A percentile compares a stretch with the other conserved stretches of the same genome.
phyloP scores from a whole-genome alignment of 2,888 invertebrate genomes.

The Magallana nippona region DNA sequence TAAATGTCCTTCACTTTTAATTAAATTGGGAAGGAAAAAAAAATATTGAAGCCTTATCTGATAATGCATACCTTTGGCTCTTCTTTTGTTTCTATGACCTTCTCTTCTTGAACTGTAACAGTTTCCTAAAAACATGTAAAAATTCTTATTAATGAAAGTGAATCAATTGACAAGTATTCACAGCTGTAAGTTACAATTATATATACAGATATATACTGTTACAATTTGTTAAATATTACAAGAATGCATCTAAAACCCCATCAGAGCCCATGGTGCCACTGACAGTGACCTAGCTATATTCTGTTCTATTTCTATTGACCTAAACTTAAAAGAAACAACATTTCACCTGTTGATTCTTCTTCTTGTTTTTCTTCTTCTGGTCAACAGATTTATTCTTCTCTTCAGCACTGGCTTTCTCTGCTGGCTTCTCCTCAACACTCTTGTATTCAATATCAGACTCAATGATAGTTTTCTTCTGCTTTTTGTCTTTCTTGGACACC shows the following conservation, averaged over 20 bases:
- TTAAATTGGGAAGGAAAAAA: too few relatives aligned
- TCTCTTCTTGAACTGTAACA: constrained; percentile 4
- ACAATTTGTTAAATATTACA: too few relatives aligned
- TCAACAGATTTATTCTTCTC: constrained; percentile 25
- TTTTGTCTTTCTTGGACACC: constrained; percentile 67
- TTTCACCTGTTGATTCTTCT: constrained; percentile 38
- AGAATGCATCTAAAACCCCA: too few relatives aligned
- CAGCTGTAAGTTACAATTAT: background rate
- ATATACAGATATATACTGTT: background rate
- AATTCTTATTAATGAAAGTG: too few relatives aligned
- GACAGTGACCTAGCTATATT: too few relatives aligned
- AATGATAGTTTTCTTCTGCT: constrained; percentile 63
- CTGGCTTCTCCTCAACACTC: constrained; percentile 25
- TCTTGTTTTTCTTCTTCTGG: constrained; percentile 57
- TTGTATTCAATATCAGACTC: constrained; percentile 48
- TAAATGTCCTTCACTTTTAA: too few relatives aligned
- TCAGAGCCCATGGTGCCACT: too few relatives aligned
- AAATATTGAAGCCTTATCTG: too few relatives aligned
- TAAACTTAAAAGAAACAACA: background rate
- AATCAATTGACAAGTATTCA: too few relatives aligned
- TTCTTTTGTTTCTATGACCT: background rate
- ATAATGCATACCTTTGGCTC: background rate
- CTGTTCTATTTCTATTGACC: too few relatives aligned
- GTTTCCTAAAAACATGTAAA: constrained; percentile 30
- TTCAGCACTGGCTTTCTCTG: constrained; percentile 10